Conservation (phyloP, 2,888 invertebrate species). For the Cheilosia pagana region DNA sequence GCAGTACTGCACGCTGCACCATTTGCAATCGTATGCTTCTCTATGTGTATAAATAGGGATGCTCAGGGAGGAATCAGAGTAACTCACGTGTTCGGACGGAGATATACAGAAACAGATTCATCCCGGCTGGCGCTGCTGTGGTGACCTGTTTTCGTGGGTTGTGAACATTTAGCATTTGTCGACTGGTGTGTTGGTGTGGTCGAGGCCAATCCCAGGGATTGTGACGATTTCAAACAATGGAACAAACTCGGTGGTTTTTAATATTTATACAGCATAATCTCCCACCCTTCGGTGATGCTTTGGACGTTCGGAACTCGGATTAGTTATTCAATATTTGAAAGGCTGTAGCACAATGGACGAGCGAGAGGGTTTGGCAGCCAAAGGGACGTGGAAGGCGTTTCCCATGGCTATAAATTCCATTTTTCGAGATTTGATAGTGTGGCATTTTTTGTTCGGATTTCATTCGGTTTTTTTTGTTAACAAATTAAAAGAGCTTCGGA, state of each 20-base stretch:
- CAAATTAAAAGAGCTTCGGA: slow-evolving; percentile 48
- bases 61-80: background rate
- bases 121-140: slow-evolving; percentile 23
- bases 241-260: slow-evolving; percentile 64
- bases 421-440: slow-evolving; percentile 37
- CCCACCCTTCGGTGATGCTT: slow-evolving; percentile 36
- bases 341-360: slow-evolving; percentile 46
- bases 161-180: slow-evolving; percentile 58
- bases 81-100: slow-evolving; percentile 52
- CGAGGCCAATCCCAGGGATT: slow-evolving; percentile 62
- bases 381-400: slow-evolving; percentile 47
- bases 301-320: slow-evolving; percentile 33
- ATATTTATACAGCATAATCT: slow-evolving; percentile 71
- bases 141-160: slow-evolving; percentile 65
- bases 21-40: background rate
- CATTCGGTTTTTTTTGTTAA: slow-evolving; percentile 4
- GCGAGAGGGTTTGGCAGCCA: slow-evolving; percentile 10
- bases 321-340: slow-evolving; percentile 69
- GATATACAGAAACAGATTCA: slow-evolving; percentile 17
- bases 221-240: slow-evolving; percentile 51
- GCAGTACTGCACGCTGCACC: slow-evolving; percentile 21
- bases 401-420: slow-evolving; percentile 57
- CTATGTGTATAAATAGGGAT: background rate
- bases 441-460: slow-evolving; percentile 14
- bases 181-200: slow-evolving; percentile 37